Evolutionary conservation across 2,797 vertebrate genomes (phyloP), one percentile per base, ranked within the genome.

Genomic region (Falco biarmicus): DNA sequence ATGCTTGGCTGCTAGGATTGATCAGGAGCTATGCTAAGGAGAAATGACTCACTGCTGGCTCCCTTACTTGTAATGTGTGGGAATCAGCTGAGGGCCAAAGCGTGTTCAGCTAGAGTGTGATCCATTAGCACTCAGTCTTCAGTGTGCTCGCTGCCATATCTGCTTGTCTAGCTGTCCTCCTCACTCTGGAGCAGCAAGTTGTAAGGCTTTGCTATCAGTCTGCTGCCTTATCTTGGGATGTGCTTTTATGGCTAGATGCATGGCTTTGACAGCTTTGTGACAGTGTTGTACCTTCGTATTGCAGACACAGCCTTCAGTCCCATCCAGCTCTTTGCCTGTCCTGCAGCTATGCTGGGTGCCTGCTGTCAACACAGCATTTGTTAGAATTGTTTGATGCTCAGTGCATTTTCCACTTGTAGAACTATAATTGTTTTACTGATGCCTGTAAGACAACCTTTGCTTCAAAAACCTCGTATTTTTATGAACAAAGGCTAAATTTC

Each of bases 41-140:
- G 48, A 80, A 76, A 68, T 74, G 31, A 73, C 28, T 94, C 20
- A 6, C 11, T 56, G 41, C 32, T 89, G 65, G 57, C 47, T 84
- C n/a, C 15, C 29, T 56, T 56, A 28, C 20, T 0, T 0, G 1
- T 16, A 14, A 6, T 1, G 32, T 2, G 43, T 84, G 89, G 53
- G 75, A 89, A 84, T 13, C 51, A 77, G n/a, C 34, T 17, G 60
- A 60, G n/a, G 56, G 21, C 37, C 60, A 41, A 41, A 51, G 47
- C 0, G 0, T 14, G 25, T 64, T 84, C 59, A 60, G 73, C 59
- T 34, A 64, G 39, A 9, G 10, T 18, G 48, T 32, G 74, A 63
- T 39, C 53, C 34, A 32, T 68, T 84, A 76, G 64, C 51, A 29
- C 3, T n/a, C 18, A 0, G 4, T 61, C n/a, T 31, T 32, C 37